phyloP scores from a whole-genome alignment of 2,888 invertebrate species.

The Chaitophorus viminalis region DNA sequence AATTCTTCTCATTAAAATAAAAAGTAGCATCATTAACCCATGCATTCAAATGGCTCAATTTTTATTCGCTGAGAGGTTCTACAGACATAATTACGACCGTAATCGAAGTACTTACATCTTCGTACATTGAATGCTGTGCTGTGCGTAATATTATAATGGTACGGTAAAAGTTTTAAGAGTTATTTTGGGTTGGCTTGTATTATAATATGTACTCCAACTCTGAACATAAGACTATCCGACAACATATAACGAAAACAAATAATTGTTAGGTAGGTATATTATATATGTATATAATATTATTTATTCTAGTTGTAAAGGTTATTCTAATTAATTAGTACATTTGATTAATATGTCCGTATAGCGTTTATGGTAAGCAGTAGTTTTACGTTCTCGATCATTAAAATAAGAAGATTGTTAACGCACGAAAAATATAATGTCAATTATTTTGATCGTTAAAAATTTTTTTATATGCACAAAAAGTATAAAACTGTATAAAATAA shows the following conservation, averaged over 20 bases:
- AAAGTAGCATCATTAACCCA: constrained; percentile 21
- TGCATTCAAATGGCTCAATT: constrained; percentile 6
- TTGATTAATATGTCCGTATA: constrained; percentile 1
- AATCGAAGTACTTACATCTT: constrained; percentile 37
- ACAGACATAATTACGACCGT: constrained; percentile 44
- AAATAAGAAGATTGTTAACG: constrained; percentile 3
- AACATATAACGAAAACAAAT: constrained; percentile 34
- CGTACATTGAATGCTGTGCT: neutral
- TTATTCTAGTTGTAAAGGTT: constrained; percentile 35
- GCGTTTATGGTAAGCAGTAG: neutral
- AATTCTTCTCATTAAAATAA: constrained; percentile 43
- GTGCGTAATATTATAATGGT: neutral
- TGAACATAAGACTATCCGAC: constrained; percentile 18
- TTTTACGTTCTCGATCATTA: constrained; percentile 27
- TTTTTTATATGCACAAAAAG: neutral
- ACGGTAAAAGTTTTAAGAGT: constrained; percentile 55
- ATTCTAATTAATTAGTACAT: constrained; percentile 11
- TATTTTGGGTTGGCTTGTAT: constrained; percentile 10
- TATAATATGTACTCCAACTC: constrained; percentile 29
- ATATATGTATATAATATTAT: neutral
- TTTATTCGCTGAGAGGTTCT: constrained; percentile 12
- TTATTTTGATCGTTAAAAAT: constrained; percentile 32
- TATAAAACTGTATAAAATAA: too few species aligned
- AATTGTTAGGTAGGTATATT: constrained; percentile 33
- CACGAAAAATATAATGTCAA: neutral